These are phyloP conservation scores for Podiceps cristatus DNA, from an alignment of 2,113 vertebrate genomes.

Conservation along the genomic window DNA sequence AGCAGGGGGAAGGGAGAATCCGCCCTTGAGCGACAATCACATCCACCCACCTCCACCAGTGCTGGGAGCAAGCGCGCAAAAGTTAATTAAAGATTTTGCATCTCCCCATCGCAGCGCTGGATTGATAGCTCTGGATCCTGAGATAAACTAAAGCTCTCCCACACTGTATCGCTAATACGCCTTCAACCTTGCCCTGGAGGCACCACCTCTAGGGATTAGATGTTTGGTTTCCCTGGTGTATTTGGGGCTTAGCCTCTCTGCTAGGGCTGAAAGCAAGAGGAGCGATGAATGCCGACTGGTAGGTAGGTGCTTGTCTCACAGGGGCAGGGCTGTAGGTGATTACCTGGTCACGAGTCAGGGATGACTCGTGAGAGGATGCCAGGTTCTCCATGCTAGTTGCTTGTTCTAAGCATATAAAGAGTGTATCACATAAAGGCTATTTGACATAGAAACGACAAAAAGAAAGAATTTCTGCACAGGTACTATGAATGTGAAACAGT, in stretches of 20 bases:
- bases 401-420: not conserved
- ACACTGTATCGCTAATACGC: not conserved
- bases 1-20: constrained; percentile 11
- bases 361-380: not conserved
- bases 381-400: not conserved
- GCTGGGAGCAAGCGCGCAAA: not conserved
- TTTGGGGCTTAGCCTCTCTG: not conserved
- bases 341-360: not conserved
- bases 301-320: not conserved
- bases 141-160: constrained; percentile 41
- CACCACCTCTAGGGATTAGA: not conserved
- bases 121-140: constrained; percentile 38
- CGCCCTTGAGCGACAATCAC: constrained; percentile 19
- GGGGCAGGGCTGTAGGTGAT: not conserved
- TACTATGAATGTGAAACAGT: not conserved
- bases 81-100: constrained; percentile 63
- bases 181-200: not conserved
- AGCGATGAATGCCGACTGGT: not conserved
- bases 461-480: not conserved
- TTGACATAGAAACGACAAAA: not conserved
- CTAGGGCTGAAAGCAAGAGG: not conserved
- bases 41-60: constrained; percentile 36
- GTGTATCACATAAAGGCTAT: not conserved
- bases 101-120: not conserved
- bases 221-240: not conserved